phyloP scores from a whole-genome alignment of 2,797 vertebrate species.

The Prunella strophiata region DNA sequence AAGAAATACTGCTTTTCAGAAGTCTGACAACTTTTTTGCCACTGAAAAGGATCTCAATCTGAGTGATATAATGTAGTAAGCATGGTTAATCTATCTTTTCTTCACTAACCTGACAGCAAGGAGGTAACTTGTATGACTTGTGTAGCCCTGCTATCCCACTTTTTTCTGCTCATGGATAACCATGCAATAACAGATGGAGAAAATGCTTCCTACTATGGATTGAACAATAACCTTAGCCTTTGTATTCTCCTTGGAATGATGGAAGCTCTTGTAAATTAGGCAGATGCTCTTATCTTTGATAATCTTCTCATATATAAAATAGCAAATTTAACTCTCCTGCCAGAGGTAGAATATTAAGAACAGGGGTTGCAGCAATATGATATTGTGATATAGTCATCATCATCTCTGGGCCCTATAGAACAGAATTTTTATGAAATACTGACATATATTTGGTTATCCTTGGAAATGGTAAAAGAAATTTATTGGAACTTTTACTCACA shows the following conservation, averaged over 20 bases:
- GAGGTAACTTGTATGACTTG: not conserved
- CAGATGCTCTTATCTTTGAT: not conserved
- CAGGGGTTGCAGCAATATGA: not conserved
- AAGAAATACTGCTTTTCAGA: not conserved
- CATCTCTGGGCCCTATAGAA: not conserved
- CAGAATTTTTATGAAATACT: not conserved
- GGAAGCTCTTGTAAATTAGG: not conserved
- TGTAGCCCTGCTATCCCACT: not conserved
- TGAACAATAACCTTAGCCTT: not conserved
- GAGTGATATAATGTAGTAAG: not conserved
- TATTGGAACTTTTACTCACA: not conserved
- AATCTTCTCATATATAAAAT: not conserved
- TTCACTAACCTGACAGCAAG: not conserved
- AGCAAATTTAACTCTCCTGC: not conserved
- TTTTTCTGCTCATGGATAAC: not conserved
- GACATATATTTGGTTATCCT: not conserved
- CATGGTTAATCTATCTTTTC: not conserved
- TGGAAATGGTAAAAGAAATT: not conserved
- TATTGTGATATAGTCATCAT: not conserved
- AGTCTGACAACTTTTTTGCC: not conserved
- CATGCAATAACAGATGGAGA: not conserved
- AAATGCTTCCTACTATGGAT: not conserved
- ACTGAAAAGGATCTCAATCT: not conserved
- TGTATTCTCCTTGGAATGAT: not conserved
- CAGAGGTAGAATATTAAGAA: not conserved